Conservation (phyloP, 2,797 vertebrate species). For the Syngnathus rostellatus region DNA sequence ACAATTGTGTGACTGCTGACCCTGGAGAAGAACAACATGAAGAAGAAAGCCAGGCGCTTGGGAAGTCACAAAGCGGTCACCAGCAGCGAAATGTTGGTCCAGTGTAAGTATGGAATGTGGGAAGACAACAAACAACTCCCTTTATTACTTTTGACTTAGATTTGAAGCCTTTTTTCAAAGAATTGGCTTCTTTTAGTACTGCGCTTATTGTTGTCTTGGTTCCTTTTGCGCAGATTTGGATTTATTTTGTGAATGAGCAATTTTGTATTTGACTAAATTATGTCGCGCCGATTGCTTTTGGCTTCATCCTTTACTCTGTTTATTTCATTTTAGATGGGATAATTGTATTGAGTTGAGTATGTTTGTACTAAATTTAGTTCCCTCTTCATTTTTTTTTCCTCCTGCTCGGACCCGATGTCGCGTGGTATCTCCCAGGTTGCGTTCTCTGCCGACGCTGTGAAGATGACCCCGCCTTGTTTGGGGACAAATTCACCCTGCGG, state of each 20-base stretch:
- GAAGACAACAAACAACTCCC: no score
- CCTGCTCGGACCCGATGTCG: slow-evolving; percentile 8
- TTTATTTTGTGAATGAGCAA: no score
- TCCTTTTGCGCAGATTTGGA: no score
- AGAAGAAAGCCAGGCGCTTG: slow-evolving; percentile 1
- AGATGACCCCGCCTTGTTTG: slow-evolving; percentile 82
- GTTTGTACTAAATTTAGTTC: background rate
- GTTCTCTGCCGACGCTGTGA: slow-evolving; percentile 78
- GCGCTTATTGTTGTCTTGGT: no score
- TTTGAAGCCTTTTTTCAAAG: no score
- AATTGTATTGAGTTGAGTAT: no score
- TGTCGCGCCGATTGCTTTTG: no score
- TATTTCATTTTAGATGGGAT: no score
- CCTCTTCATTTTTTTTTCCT: background rate
- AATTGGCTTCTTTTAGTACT: no score
- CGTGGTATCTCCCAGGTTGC: slow-evolving; percentile 68
- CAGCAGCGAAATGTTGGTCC: background rate
- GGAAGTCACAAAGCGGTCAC: background rate
- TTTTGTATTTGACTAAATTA: no score
- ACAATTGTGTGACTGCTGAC: background rate
- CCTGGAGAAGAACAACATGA: background rate
- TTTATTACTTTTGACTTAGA: no score
- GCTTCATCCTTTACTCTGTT: no score
- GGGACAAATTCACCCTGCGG: slow-evolving; percentile 78
- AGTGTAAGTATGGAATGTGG: background rate